A percentile compares a stretch with the other conserved stretches of the same genome.
Evolutionary conservation across 1,140 invertebrate genomes (phyloP).

Genomic region (Bathynomus jamesi): DNA sequence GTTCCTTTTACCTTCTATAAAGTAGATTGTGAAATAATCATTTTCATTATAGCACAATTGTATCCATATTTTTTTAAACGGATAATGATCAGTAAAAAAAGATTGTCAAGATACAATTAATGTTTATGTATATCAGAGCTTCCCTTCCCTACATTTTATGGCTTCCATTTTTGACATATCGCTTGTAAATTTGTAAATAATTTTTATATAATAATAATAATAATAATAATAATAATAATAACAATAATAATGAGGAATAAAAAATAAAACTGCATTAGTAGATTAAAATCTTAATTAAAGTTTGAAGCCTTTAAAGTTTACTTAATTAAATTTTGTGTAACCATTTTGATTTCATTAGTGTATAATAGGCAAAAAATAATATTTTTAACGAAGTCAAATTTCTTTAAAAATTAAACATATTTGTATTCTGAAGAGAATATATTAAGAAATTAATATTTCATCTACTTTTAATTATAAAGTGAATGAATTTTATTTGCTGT

Average conservation of each 20-base stretch:
- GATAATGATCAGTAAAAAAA: not conserved
- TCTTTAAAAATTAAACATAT: not conserved
- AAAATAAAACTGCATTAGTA: not conserved
- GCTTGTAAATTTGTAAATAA: not conserved
- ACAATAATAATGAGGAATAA: not conserved
- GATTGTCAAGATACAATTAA: not conserved
- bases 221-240: slow-evolving; percentile 3
- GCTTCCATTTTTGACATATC: not conserved
- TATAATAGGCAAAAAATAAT: not conserved
- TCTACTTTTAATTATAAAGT: too few relatives aligned
- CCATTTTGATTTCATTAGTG: not conserved
- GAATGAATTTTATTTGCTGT: too few relatives aligned
- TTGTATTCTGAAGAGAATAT: not conserved
- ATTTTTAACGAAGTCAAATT: not conserved
- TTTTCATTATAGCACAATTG: too few relatives aligned
- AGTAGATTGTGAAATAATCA: too few relatives aligned
- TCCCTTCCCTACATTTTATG: not conserved
- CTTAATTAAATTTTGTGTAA: not conserved
- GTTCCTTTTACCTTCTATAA: too few relatives aligned
- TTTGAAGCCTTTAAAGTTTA: not conserved
- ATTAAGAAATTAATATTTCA: too few relatives aligned
- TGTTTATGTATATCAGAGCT: not conserved
- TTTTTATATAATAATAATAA: not conserved
- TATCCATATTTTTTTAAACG: not conserved
- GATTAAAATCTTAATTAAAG: not conserved